These are phyloP conservation scores for Myrmecophaga tridactyla DNA, from an alignment of 2,113 vertebrate genomes.

Conservation along the genomic window DNA sequence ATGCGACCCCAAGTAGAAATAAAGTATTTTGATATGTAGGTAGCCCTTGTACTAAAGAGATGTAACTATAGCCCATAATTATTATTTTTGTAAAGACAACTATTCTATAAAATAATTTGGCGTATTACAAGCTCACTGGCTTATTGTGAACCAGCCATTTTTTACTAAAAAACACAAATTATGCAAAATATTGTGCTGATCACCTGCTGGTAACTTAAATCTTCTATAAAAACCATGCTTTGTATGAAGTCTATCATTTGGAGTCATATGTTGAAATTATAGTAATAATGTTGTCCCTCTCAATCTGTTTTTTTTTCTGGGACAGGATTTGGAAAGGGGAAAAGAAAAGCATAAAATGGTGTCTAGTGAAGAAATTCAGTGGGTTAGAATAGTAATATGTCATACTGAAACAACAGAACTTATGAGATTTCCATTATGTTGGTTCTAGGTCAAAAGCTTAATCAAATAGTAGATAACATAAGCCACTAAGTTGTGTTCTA, in stretches of 20 bases:
- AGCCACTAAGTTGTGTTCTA: conserved; percentile 18
- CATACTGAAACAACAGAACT: background rate
- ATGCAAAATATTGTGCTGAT: background rate
- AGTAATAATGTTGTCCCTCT: background rate
- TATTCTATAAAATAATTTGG: conserved; percentile 20
- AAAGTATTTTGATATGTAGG: background rate
- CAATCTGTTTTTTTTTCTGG: background rate
- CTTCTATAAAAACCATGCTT: background rate
- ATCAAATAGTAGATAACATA: conserved; percentile 33
- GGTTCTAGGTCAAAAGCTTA: conserved; percentile 52
- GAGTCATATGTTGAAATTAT: background rate
- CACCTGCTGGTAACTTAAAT: conserved; percentile 30
- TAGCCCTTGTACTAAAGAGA: conserved; percentile 33
- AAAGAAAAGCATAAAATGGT: background rate
- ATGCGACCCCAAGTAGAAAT: background rate
- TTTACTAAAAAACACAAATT: conserved; percentile 14
- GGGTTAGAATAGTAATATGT: background rate
- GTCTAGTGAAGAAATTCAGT: conserved; percentile 7
- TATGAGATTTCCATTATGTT: conserved; percentile 4
- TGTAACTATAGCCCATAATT: background rate
- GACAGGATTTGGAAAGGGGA: background rate
- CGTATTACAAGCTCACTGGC: background rate
- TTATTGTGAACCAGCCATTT: conserved; percentile 36
- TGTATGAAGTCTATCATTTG: background rate
- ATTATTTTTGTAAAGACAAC: background rate